Evolutionary conservation across 2,797 vertebrate species (phyloP).

Genomic region (Chelon labrosus): DNA sequence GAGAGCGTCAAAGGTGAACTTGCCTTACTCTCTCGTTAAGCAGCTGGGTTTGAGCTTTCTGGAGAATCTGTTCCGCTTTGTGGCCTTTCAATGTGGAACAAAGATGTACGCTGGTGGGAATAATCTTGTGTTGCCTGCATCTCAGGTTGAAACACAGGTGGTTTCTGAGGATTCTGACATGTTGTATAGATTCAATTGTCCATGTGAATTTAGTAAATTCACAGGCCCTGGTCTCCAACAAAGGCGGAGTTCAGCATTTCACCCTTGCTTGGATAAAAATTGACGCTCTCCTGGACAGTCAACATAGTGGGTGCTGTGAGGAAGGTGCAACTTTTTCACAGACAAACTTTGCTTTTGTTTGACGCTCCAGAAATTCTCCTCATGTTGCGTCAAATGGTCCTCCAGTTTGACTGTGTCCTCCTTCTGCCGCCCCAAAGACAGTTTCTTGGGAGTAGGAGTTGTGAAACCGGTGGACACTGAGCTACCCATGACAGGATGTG

Average conservation of each 20-base stretch:
- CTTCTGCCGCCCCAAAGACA: constrained; percentile 32
- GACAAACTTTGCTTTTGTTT: constrained; percentile 37
- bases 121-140: no score
- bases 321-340: constrained; percentile 24
- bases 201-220: not conserved
- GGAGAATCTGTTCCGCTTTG: no score
- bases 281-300: not conserved
- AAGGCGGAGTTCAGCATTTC: no score
- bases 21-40: no score
- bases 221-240: no score
- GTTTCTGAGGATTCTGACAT: not conserved
- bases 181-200: not conserved
- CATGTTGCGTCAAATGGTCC: constrained; percentile 38
- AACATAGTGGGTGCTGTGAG: constrained; percentile 16
- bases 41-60: no score
- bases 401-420: constrained; percentile 62
- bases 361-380: constrained; percentile 46
- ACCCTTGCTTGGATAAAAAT: no score
- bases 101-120: no score
- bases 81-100: no score
- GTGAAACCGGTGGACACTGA: constrained; percentile 41
- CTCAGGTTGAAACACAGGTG: no score
- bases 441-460: constrained; percentile 42
- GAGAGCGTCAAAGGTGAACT: no score
- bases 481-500: constrained; percentile 63